A percentile compares a stretch with the other conserved stretches of the same genome.
These are phyloP conservation scores for Dione juno DNA, from an alignment of 2,888 invertebrate species.

Conservation along the genomic window DNA sequence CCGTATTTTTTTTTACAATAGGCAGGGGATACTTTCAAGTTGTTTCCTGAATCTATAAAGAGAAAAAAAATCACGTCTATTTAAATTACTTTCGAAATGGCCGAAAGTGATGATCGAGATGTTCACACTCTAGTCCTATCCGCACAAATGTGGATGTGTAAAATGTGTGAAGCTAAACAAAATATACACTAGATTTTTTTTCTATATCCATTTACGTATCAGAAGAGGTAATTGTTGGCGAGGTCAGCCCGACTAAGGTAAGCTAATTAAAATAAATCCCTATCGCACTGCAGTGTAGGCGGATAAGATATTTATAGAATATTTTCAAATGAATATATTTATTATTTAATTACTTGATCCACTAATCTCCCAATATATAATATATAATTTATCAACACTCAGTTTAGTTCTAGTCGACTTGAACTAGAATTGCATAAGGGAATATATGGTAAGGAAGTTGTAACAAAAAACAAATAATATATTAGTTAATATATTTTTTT, in stretches of 20 bases:
- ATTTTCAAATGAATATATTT: background rate
- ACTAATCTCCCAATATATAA: too few species aligned
- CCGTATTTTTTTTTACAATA: too few species aligned
- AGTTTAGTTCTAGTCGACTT: background rate
- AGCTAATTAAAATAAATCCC: constrained; percentile 26
- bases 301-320: constrained; percentile 13
- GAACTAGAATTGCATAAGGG: background rate
- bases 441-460: background rate
- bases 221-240: constrained; percentile 4
- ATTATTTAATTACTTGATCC: background rate
- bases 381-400: background rate
- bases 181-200: background rate
- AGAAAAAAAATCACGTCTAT: too few species aligned
- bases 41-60: too few species aligned
- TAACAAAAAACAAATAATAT: background rate
- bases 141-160: background rate
- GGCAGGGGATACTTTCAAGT: too few species aligned
- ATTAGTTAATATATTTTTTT: background rate
- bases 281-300: background rate
- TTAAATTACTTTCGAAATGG: too few species aligned
- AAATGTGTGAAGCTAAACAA: background rate
- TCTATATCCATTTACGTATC: constrained; percentile 9
- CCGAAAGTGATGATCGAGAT: too few species aligned
- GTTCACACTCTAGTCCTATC: background rate
- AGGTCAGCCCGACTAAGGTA: background rate